These are phyloP conservation scores for Zoanthus solanderi DNA, from an alignment of 92 coral and sea anemone genomes.

Conservation along the genomic window DNA sequence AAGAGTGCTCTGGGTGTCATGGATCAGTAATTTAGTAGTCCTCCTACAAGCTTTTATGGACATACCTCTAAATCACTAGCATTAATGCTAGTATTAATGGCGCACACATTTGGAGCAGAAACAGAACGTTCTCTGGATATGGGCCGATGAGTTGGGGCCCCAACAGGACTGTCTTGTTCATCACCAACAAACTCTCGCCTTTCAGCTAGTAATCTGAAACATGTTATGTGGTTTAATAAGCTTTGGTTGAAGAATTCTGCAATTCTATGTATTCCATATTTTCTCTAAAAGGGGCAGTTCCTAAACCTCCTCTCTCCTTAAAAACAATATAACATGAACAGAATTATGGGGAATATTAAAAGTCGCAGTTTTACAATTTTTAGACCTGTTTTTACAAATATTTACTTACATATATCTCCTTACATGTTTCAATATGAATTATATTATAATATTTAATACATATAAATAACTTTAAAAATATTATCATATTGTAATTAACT, in stretches of 20 bases:
- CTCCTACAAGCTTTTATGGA: not conserved
- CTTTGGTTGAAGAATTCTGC: not conserved
- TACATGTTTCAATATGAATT: no score
- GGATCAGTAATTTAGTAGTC: no score
- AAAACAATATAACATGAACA: no score
- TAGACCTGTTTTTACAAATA: no score
- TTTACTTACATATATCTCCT: no score
- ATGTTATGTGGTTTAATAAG: not conserved
- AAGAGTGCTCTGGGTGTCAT: no score
- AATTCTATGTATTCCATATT: not conserved
- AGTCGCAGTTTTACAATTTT: no score
- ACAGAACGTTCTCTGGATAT: slow-evolving; percentile 94
- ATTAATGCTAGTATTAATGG: slow-evolving; percentile 42
- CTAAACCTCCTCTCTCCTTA: no score
- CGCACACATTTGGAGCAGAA: slow-evolving; percentile 94
- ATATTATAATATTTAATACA: no score
- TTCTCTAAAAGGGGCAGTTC: not conserved
- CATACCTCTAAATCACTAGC: slow-evolving; percentile 68
- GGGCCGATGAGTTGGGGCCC: slow-evolving; percentile 56
- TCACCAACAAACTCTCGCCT: slow-evolving; percentile 46
- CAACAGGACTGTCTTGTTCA: slow-evolving; percentile 48
- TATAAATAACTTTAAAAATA: no score
- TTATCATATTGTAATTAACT: no score
- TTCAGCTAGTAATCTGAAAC: slow-evolving; percentile 50
- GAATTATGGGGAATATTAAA: no score